Base-by-base conservation (phyloP, 2,888 invertebrate species). In the Drosophila niveifrons region DNA sequence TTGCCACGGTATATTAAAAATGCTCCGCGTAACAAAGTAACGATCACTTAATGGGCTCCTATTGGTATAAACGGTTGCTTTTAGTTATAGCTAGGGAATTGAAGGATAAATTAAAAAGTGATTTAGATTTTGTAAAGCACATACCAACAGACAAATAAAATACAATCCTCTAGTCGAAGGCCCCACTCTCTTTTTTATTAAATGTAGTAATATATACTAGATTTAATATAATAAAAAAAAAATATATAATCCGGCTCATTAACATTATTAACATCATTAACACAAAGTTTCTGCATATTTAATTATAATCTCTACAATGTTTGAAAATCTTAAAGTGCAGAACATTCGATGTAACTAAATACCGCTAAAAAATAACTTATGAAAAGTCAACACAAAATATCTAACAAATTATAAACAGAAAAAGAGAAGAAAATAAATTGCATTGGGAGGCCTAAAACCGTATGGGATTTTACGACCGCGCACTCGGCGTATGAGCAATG, bases 1-100 rank as follows among this genome's bases (percentile, higher is more conserved):
- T 51, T 58, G 43, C 31, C 39, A 63, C 51, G 58, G 63, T 48
- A 39, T 63, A 68, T 72, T 82, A 66, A 68, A 55, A 52, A 47
- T 52, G 44, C 34, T 31, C 39, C 13, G n/a, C 15, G 17, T 8
- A 41, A 8, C 10, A 41, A 9, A 18, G n/a, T 8, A 8, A 41
- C 7, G 15, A 1, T 15, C 13, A 8, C 2, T 15, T 15, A 41
- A 41, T 36, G 36, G 36, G 6, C 11, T 11, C n/a, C 11, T 4
- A 36, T n/a, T 1, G 36, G 6, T 11, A 4, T 11, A 10, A 31
- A 31, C 10, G 10, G 3, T 10, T 10, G 31, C 8, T 31, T 31
- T 10, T 10, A 31, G 31, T 31, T n/a, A 36, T 11, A 36, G n/a
- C 23, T 23, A 23, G 6, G 3, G 3, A 18, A 18, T 18, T 18